Conservation (phyloP, 2,797 vertebrate species). For the Lepilemur ruficaudatus region DNA sequence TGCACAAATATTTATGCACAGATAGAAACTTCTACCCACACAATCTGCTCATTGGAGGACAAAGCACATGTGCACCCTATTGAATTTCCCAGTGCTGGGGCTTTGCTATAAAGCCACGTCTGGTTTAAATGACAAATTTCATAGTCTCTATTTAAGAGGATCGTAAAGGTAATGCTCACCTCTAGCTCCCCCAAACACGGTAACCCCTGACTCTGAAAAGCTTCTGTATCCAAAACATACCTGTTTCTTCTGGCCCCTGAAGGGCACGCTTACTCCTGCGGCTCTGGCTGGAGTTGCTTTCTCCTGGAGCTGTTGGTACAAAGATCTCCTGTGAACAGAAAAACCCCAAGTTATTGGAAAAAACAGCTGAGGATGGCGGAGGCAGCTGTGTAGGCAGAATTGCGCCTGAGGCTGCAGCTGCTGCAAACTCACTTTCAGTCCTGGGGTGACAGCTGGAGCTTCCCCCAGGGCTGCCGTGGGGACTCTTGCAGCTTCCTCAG, state of each 20-base stretch:
- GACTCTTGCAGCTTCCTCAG: background rate
- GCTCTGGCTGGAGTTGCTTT: conserved; percentile 42
- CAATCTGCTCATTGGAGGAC: background rate
- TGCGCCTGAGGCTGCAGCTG: background rate
- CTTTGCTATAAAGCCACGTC: background rate
- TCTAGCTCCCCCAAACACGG: background rate
- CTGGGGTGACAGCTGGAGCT: conserved; percentile 16
- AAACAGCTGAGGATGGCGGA: background rate
- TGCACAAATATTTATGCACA: background rate
- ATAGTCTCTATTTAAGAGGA: background rate
- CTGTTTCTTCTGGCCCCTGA: conserved; percentile 72
- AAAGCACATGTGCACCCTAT: background rate
- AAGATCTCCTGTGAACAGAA: conserved; percentile 68
- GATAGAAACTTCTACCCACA: too few species aligned
- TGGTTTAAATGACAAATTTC: background rate
- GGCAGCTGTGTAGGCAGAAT: background rate
- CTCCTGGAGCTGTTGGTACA: background rate
- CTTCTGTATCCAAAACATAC: conserved; percentile 62
- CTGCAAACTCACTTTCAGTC: conserved; percentile 78
- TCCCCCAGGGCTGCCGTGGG: conserved; percentile 54
- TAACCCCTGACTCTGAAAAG: background rate
- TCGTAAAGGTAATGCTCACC: background rate
- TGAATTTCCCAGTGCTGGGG: background rate
- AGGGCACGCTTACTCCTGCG: conserved; percentile 71
- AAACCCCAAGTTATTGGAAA: background rate